Evolutionary conservation across 2,113 vertebrate species (phyloP).

Genomic region (Peromyscus leucopus): DNA sequence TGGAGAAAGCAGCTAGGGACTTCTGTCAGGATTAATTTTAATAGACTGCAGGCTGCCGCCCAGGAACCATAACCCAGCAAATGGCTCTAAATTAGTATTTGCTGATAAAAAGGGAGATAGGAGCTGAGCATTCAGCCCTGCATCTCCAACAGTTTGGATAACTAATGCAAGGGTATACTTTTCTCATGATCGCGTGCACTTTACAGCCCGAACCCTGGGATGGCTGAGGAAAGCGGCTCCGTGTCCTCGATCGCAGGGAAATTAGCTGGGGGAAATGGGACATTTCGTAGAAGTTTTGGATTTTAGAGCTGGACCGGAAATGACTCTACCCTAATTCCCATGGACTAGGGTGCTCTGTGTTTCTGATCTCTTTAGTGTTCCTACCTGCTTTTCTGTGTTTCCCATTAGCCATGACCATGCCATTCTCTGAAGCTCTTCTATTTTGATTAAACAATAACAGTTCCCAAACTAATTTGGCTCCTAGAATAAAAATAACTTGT

Average conservation of each 20-base stretch:
- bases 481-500: background rate
- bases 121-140: slow-evolving; percentile 62
- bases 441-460: background rate
- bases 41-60: slow-evolving; percentile 58
- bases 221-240: slow-evolving; percentile 51
- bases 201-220: slow-evolving; percentile 59
- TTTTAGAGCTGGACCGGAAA: slow-evolving; percentile 51
- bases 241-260: slow-evolving; percentile 35
- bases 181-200: slow-evolving; percentile 34
- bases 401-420: background rate
- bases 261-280: background rate
- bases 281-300: slow-evolving; percentile 39
- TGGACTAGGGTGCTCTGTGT: background rate
- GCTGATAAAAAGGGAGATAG: slow-evolving; percentile 80
- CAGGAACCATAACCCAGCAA: background rate
- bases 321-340: slow-evolving; percentile 40
- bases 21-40: slow-evolving; percentile 69
- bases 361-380: background rate
- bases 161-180: slow-evolving; percentile 69
- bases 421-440: background rate
- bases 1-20: slow-evolving; percentile 54
- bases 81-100: slow-evolving; percentile 70
- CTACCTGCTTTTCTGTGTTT: background rate
- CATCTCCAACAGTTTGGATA: slow-evolving; percentile 74
- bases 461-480: background rate